Evolutionary conservation across 2,888 invertebrate genomes (phyloP), one percentile per base, ranked within the genome.

Genomic region (Iphiclides podalirius): DNA sequence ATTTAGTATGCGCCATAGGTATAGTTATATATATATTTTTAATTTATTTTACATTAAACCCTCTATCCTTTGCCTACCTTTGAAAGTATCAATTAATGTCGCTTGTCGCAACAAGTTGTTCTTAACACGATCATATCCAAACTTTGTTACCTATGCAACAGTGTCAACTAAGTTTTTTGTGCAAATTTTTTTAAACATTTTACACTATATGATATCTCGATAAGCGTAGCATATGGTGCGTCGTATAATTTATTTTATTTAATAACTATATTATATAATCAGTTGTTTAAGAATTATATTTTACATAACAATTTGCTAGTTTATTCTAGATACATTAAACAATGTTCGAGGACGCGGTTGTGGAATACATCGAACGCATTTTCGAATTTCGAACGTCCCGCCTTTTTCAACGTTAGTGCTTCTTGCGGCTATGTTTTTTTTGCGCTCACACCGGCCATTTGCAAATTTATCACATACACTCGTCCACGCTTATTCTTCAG

Each of bases 121-220:
- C n/a, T 9, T 28, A 9, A 28, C 8, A 9, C 8, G 28, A 28
- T 28, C 11, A 23, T 9, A 1, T 44, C 11, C n/a, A n/a, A n/a
- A n/a, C n/a, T n/a, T n/a, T 11, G 9, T 61, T 60, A 47, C 53
- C 63, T 67, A 66, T 63, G 64, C 64, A 68, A 64, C 60, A 49
- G 65, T 62, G 55, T 48, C 57, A 58, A 51, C 61, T 62, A 66
- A 47, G 47, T 50, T 49, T 60, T 62, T 67, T 66, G 70, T 72
- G 72, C 70, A 68, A 66, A 65, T 55, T 55, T 60, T 57, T 61
- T 68, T 48, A 52, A 47, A 54, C 53, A 54, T 52, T n/a, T 55
- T 60, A 63, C 59, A 65, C 60, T 61, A 61, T 62, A 67, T 44
- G 49, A 43, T 48, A 42, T 47, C 17, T 20, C 2, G 16, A 38